Evolutionary conservation across 2,888 invertebrate genomes (phyloP).

Genomic region (Noctua pronuba): DNA sequence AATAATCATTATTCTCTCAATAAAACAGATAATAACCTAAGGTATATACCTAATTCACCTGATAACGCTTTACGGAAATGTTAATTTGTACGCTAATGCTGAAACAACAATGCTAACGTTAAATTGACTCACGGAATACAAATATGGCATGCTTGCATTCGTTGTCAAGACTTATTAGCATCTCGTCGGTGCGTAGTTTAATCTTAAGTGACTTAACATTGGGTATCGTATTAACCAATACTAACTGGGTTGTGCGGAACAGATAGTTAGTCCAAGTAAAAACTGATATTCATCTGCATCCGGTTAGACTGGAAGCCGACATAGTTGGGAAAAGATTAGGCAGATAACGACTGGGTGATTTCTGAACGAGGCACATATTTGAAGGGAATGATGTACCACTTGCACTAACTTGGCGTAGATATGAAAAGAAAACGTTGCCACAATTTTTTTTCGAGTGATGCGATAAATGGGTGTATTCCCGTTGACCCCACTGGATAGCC

Average conservation of each 20-base stretch:
- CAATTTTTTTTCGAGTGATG: background rate
- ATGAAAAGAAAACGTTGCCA: background rate
- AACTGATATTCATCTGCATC: background rate
- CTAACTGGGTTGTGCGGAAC: background rate
- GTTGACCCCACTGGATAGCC: too few species aligned
- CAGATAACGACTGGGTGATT: too few species aligned
- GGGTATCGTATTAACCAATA: background rate
- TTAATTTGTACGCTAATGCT: background rate
- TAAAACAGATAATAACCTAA: background rate
- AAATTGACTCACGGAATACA: constrained; percentile 5
- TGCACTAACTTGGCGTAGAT: background rate
- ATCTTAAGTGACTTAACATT: background rate
- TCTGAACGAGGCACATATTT: too few species aligned
- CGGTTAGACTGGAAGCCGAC: background rate
- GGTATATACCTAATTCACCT: background rate
- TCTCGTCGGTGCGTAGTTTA: background rate
- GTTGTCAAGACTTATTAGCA: constrained; percentile 2
- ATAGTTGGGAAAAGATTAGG: too few species aligned
- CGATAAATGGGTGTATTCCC: too few species aligned
- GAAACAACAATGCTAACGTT: background rate
- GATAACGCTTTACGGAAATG: background rate
- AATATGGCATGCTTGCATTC: background rate
- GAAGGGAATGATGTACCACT: background rate
- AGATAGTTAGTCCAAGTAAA: background rate
- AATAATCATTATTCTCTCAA: background rate